phyloP scores from a whole-genome alignment of 2,113 vertebrate species.

The Mobula hypostoma region DNA sequence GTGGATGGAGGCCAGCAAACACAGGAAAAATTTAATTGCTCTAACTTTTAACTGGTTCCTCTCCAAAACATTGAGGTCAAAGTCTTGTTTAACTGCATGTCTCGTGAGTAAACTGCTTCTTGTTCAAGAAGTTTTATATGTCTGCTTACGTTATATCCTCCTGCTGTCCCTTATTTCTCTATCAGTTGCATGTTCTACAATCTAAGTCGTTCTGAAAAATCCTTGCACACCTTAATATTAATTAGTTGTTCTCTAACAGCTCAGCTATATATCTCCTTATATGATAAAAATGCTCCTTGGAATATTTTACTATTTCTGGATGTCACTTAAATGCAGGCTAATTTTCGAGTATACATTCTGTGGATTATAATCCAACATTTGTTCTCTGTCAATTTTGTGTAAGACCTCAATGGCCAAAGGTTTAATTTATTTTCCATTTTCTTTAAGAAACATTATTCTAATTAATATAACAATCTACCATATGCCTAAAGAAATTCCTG shows the following conservation, averaged over 20 bases:
- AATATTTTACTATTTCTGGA: neutral
- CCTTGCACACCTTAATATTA: neutral
- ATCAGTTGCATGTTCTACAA: neutral
- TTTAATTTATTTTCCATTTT: neutral
- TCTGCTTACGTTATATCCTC: neutral
- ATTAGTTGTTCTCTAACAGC: neutral
- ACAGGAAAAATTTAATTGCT: slow-evolving; percentile 5
- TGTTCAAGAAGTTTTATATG: neutral
- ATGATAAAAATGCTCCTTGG: neutral
- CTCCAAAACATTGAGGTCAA: neutral
- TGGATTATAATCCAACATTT: neutral
- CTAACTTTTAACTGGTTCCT: neutral
- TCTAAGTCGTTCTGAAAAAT: neutral
- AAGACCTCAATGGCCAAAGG: neutral
- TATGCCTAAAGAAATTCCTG: neutral
- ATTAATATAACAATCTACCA: neutral
- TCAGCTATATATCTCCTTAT: neutral
- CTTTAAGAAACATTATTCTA: neutral
- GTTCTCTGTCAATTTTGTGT: neutral
- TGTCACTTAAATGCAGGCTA: neutral
- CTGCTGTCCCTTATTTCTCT: neutral
- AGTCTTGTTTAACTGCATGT: neutral
- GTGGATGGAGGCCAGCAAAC: neutral
- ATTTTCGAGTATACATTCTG: no score
- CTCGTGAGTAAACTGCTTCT: neutral